Base-by-base conservation (phyloP, 2,888 invertebrate species). In the Nephrocerus scutellatus region DNA sequence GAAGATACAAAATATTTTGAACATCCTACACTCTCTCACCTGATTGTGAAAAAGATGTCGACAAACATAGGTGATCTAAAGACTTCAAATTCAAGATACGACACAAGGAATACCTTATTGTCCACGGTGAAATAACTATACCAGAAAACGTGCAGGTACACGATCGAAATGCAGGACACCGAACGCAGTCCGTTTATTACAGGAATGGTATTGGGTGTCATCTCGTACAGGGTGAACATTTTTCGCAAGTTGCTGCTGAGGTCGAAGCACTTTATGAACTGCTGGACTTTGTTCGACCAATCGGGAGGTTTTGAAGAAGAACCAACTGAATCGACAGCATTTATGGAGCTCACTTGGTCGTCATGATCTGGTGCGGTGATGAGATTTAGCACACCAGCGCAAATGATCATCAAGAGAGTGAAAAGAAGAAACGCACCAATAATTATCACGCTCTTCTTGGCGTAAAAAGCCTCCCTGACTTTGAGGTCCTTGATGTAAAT, bases 41-140 rank as follows among this genome's bases (percentile, higher is more conserved):
- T 68, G 21, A 68, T 63, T 10, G 66, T 63, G 42, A 68, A 68
- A 48, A 69, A 69, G 5, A 63, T 56, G 52, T 69, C 69, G 2
- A 69, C 69, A 12, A 69, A 47, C 3, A 69, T 44, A 1, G 69
- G 66, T 2, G 67, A 68, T 40, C 66, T 68, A 26, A 62, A 68
- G 43, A 63, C 60, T 0, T 58, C 44, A 44, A 61, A 57, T 39
- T 69, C 69, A 1, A 59, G 63, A 40, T 63, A 62, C 3, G 64
- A 58, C 13, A 69, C 53, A 14, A 69, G 42, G 23, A 65, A 62
- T 0, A 62, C 57, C 46, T 65, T 64, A 43, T 69, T 69, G 44
- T 65, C 60, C 2, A 67, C 62, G 0, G 66, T 63, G 8, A 63
- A 69, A 48, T 66, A 68, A 62, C 64, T 67, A 48, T 60, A 69